These are phyloP conservation scores for Acleris literana DNA, from an alignment of 2,888 invertebrate species.

Conservation along the genomic window DNA sequence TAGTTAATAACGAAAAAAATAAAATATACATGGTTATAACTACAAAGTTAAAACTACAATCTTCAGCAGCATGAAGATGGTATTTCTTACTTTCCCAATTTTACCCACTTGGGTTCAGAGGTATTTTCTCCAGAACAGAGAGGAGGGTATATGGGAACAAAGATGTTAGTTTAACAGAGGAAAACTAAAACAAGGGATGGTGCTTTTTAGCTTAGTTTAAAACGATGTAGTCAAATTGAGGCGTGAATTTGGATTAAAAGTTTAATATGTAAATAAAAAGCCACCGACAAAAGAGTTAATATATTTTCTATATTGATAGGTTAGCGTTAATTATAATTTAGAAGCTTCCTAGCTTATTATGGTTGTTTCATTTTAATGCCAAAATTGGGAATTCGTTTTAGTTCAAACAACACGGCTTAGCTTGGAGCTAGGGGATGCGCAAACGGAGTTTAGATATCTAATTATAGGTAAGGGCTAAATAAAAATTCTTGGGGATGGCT, in stretches of 20 bases:
- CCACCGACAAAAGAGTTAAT: conserved; percentile 34
- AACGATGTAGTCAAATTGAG: conserved; percentile 19
- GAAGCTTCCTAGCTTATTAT: conserved; percentile 27
- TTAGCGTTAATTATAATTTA: conserved; percentile 14
- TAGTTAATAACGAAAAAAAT: background rate
- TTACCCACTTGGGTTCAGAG: too few species aligned
- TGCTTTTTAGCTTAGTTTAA: conserved; percentile 27
- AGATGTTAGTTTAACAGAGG: background rate
- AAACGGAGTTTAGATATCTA: conserved; percentile 25
- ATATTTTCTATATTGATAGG: conserved; percentile 27
- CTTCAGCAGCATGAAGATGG: too few species aligned
- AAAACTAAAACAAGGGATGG: conserved; percentile 28
- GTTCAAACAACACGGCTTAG: conserved; percentile 21
- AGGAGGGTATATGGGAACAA: too few species aligned
- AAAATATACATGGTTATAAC: too few species aligned
- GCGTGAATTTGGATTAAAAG: conserved; percentile 19
- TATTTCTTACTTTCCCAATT: too few species aligned
- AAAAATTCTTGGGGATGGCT: conserved; percentile 19
- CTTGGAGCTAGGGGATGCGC: conserved; percentile 12
- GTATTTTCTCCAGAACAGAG: too few species aligned
- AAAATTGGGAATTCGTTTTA: conserved; percentile 27
- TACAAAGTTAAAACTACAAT: too few species aligned
- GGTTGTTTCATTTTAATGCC: conserved; percentile 36
- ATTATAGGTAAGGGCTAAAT: conserved; percentile 1
- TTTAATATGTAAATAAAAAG: conserved; percentile 15